These are phyloP conservation scores for Dallia pectoralis DNA, from an alignment of 2,797 vertebrate species.

Conservation along the genomic window DNA sequence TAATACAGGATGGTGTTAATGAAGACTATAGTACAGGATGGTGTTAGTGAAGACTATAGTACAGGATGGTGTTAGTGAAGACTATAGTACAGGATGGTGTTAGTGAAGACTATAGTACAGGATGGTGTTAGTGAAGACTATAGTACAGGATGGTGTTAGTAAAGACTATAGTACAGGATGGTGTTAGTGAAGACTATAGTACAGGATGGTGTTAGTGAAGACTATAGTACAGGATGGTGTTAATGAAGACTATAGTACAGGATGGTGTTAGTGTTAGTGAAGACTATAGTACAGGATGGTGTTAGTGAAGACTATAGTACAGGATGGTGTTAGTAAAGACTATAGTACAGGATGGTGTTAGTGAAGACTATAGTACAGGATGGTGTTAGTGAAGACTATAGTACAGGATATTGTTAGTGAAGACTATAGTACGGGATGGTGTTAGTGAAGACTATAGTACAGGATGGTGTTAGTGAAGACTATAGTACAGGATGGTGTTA, in stretches of 20 bases:
- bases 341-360: no score
- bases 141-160: no score
- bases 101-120: slow-evolving; percentile 58
- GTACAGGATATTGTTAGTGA: slow-evolving; percentile 55
- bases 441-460: no score
- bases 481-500: slow-evolving; percentile 52
- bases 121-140: slow-evolving; percentile 54
- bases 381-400: slow-evolving; percentile 63
- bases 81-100: slow-evolving; percentile 41
- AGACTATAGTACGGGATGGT: no score
- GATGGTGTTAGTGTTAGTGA: slow-evolving; percentile 52
- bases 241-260: slow-evolving; percentile 58
- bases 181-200: slow-evolving; percentile 60
- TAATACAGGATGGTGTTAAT: no score
- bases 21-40: slow-evolving; percentile 21
- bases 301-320: slow-evolving; percentile 60
- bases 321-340: slow-evolving; percentile 53
- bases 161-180: slow-evolving; percentile 21
- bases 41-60: slow-evolving; percentile 60
- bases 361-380: no score
- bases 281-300: slow-evolving; percentile 36
- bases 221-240: slow-evolving; percentile 41
- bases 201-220: slow-evolving; percentile 56
- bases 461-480: slow-evolving; percentile 60
- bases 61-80: slow-evolving; percentile 56